Evolutionary conservation across 2,888 invertebrate genomes (phyloP).

Genomic region (Lithophane ornitopus): DNA sequence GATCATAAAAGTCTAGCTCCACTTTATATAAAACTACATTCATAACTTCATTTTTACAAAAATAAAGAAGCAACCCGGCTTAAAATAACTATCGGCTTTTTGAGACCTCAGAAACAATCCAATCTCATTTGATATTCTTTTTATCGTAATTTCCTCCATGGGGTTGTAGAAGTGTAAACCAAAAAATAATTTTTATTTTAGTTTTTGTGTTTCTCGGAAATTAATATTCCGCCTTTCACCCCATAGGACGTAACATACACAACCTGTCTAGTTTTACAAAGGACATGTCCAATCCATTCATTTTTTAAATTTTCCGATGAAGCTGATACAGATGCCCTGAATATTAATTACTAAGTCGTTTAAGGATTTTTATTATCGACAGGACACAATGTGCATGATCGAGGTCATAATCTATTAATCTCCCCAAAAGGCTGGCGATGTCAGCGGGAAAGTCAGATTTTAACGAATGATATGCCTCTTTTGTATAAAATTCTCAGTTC

Average conservation of each 20-base stretch:
- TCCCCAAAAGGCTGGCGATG: constrained; percentile 71
- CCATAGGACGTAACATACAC: background rate
- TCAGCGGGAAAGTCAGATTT: constrained; percentile 70
- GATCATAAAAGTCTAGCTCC: background rate
- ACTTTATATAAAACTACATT: background rate
- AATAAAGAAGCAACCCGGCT: background rate
- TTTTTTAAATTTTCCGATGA: background rate
- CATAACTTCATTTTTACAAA: background rate
- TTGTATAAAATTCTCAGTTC: constrained; percentile 62
- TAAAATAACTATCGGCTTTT: background rate
- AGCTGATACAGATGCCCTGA: background rate
- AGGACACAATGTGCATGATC: constrained; percentile 63
- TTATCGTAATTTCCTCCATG: too few relatives aligned
- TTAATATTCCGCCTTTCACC: background rate
- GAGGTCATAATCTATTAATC: constrained; percentile 79
- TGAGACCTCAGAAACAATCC: constrained; percentile 2
- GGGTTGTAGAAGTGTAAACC: too few relatives aligned
- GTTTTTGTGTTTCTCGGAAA: background rate
- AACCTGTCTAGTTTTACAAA: background rate
- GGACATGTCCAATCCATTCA: too few relatives aligned
- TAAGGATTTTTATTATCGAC: constrained; percentile 64
- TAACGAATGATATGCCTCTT: constrained; percentile 77
- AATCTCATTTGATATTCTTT: background rate
- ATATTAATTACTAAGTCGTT: constrained; percentile 54
- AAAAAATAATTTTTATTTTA: background rate